Evolutionary conservation across 2,797 vertebrate species (phyloP).

Genomic region (Micrastur ruficollis): DNA sequence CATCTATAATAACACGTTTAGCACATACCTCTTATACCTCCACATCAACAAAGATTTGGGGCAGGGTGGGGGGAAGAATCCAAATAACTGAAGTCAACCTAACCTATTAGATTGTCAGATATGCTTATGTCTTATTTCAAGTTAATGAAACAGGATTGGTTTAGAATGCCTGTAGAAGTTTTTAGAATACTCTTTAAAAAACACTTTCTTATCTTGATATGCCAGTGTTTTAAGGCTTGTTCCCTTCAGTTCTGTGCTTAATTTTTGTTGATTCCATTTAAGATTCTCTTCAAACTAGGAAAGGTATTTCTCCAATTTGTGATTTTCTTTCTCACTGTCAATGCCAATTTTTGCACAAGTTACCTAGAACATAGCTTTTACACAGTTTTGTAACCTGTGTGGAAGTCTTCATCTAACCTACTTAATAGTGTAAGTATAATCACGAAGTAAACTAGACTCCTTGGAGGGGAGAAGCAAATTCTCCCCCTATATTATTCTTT

Average conservation of each 20-base stretch:
- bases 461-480: not conserved
- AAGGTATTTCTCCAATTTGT: not conserved
- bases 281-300: not conserved
- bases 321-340: not conserved
- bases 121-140: not conserved
- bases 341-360: not conserved
- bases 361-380: not conserved
- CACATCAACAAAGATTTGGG: not conserved
- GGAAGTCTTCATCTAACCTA: not conserved
- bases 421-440: not conserved
- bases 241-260: not conserved
- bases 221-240: not conserved
- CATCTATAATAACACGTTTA: not conserved
- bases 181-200: not conserved
- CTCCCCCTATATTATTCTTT: not conserved
- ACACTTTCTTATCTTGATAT: not conserved
- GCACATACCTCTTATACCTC: not conserved
- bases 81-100: not conserved
- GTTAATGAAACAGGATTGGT: not conserved
- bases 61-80: rapidly evolving
- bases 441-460: not conserved
- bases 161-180: not conserved
- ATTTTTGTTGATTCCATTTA: not conserved
- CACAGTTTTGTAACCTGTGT: not conserved
- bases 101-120: not conserved